Evolutionary conservation across 2,888 invertebrate species (phyloP), one percentile per base, ranked within the genome.

Genomic region (Beris morrisii): DNA sequence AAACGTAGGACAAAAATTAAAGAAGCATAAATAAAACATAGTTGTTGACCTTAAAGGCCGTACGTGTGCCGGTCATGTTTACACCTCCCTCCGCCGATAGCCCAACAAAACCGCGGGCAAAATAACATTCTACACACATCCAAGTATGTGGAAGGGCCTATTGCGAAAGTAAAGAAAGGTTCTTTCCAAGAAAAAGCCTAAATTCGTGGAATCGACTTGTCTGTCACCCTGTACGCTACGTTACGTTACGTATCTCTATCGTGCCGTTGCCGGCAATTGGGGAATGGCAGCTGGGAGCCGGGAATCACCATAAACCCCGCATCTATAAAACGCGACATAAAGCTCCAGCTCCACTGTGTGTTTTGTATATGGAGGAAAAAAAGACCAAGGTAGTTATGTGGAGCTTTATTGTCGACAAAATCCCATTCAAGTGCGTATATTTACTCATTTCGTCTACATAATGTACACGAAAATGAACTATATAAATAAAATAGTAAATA

Each of bases 361-460:
- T 38, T 9, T 38, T 38, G 9, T 38, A 38, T 38, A 38, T 9
- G 38, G 7, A 1, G 2, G 3, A 50, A 59, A 50, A 22, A 22
- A 52, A 52, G 22, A 22, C 3, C 22, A 22, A 22, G 22, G 22
- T 22, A 22, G 52, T 59, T 31, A 28, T 59, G 38, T 59, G 48
- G 32, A 59, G 32, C 59, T 48, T 59, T 48, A 59, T 58, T 48
- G 31, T 13, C 50, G 48, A 59, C 31, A 59, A 59, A 59, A 59
- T 59, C 59, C 59, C 59, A 59, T 59, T 59, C 48, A 59, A 59
- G 59, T 59, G 59, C 59, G 59, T 59, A 30, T 38, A 59, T 59
- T 59, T 50, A 48, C 48, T 50, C 48, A n/a, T 9, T 11, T 15
- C 48, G 12, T 31, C 48, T 46, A 59, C 32, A 59, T 59, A 50